These are phyloP conservation scores for Alosa alosa DNA, from an alignment of 2,113 vertebrate genomes.

Conservation along the genomic window DNA sequence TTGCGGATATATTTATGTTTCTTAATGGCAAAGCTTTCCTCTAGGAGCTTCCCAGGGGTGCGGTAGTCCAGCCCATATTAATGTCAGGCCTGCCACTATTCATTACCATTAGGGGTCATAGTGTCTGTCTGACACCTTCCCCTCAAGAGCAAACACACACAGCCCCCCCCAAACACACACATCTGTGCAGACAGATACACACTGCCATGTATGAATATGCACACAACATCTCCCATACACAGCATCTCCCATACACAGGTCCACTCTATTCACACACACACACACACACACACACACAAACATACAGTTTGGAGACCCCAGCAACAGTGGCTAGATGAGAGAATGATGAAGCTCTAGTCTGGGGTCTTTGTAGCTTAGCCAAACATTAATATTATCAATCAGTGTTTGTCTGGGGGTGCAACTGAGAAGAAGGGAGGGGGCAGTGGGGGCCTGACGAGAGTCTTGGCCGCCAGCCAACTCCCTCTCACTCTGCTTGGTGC, in stretches of 20 bases:
- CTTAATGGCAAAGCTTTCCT: constrained; percentile 30
- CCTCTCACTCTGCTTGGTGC: constrained; percentile 53
- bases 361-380: constrained; percentile 27
- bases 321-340: constrained; percentile 39
- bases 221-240: not conserved
- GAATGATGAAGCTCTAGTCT: constrained; percentile 26
- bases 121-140: constrained; percentile 8
- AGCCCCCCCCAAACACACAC: constrained; percentile 20
- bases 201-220: not conserved
- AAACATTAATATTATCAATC: constrained; percentile 52
- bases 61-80: constrained; percentile 28
- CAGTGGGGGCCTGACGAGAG: constrained; percentile 24
- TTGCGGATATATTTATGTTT: constrained; percentile 33
- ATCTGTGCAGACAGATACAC: not conserved
- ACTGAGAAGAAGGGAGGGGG: not conserved
- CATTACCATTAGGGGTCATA: constrained; percentile 13
- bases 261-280: not conserved
- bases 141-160: not conserved
- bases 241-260: not conserved
- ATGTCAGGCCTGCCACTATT: constrained; percentile 35
- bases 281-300: constrained; percentile 18
- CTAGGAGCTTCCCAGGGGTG: constrained; percentile 17
- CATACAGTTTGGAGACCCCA: not conserved
- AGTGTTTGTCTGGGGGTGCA: constrained; percentile 40
- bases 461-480: constrained; percentile 51